Evolutionary conservation across 2,797 vertebrate species (phyloP).

Genomic region (Parambassis ranga): DNA sequence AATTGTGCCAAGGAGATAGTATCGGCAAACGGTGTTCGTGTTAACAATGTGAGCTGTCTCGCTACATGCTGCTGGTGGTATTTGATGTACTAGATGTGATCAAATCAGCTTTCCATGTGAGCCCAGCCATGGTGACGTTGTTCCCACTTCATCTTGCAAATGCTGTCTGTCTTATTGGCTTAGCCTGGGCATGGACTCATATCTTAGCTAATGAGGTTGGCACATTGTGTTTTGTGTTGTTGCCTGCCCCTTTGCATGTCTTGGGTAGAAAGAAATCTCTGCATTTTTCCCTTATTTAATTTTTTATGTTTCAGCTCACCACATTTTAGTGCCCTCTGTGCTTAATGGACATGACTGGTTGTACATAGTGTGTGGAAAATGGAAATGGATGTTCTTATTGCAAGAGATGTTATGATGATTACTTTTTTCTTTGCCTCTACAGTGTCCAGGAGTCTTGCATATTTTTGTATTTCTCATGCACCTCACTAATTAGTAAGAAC

Average conservation of each 20-base stretch:
- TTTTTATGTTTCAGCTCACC: conserved; percentile 25
- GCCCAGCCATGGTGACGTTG: conserved; percentile 30
- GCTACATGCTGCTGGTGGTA: conserved; percentile 54
- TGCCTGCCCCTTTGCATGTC: conserved; percentile 37
- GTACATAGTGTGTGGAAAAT: conserved; percentile 43
- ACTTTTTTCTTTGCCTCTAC: neutral
- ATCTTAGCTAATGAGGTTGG: conserved; percentile 42
- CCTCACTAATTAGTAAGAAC: conserved; percentile 11
- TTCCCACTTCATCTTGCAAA: conserved; percentile 35
- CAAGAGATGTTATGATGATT: neutral
- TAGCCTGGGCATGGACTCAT: conserved; percentile 28
- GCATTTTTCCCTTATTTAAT: conserved; percentile 20
- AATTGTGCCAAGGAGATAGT: conserved; percentile 60
- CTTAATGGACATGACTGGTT: conserved; percentile 24
- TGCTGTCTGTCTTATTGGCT: conserved; percentile 29
- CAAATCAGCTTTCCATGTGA: conserved; percentile 52
- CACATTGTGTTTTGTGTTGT: conserved; percentile 19
- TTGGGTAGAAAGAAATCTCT: conserved; percentile 8
- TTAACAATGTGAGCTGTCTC: conserved; percentile 70
- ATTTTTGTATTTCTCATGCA: neutral
- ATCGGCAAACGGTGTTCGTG: conserved; percentile 55
- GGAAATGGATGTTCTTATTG: conserved; percentile 18
- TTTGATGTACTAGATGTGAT: conserved; percentile 70
- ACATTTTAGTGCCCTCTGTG: conserved; percentile 26
- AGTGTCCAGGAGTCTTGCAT: neutral